Conservation (phyloP, 2,888 invertebrate genomes). For the Eilema depressum region DNA sequence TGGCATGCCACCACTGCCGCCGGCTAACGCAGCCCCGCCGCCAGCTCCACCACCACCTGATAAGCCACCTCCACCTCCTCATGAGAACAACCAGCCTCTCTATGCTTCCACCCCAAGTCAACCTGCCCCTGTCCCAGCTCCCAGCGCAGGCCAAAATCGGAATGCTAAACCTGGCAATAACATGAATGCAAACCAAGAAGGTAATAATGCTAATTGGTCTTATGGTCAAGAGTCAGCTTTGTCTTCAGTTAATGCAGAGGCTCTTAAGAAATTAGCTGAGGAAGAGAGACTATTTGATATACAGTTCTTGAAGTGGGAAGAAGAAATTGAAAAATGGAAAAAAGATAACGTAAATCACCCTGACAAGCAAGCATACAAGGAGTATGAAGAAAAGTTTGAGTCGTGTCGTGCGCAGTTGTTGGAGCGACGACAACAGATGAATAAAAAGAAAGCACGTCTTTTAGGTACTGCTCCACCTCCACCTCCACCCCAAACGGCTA, state of each 20-base stretch:
- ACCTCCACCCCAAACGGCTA: conserved; percentile 52
- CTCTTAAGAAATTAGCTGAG: conserved; percentile 78
- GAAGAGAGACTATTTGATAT: conserved; percentile 95
- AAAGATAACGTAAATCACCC: conserved; percentile 96
- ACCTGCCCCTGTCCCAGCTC: conserved; percentile 56
- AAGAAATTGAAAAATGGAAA: conserved; percentile 97
- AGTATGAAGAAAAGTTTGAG: conserved; percentile 96
- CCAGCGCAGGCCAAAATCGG: conserved; percentile 42
- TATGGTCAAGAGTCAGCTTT: conserved; percentile 52
- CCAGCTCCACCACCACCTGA: conserved; percentile 61
- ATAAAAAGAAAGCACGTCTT: conserved; percentile 86
- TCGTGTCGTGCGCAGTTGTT: conserved; percentile 92
- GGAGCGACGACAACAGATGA: conserved; percentile 94
- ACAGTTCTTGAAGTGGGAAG: conserved; percentile 96
- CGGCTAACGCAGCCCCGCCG: conserved; percentile 64
- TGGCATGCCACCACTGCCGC: conserved; percentile 66
- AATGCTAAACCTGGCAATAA: conserved; percentile 44
- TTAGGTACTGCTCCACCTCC: conserved; percentile 57
- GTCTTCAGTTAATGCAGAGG: conserved; percentile 68
- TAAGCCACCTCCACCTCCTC: conserved; percentile 73
- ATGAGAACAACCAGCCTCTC: conserved; percentile 79
- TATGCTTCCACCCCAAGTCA: conserved; percentile 55
- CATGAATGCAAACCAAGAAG: conserved; percentile 56
- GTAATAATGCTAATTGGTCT: conserved; percentile 69
- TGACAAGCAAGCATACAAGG: conserved; percentile 93